A percentile compares a stretch with the other conserved stretches of the same genome.
Evolutionary conservation across 2,797 vertebrate species (phyloP).

Genomic region (Momotus momota): DNA sequence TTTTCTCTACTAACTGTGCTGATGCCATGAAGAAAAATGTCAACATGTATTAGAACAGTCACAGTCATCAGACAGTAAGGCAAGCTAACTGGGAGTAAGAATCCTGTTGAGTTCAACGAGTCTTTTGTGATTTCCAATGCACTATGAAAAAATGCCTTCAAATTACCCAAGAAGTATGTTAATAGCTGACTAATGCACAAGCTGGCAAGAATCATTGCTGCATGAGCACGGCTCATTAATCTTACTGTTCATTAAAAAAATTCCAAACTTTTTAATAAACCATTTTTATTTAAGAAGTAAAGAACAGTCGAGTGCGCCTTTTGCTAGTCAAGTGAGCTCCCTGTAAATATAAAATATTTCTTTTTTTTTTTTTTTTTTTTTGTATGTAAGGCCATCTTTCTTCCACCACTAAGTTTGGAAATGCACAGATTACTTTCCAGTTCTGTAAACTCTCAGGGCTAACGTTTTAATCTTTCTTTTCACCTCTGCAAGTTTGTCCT

Average conservation of each 20-base stretch:
- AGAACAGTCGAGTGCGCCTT: neutral
- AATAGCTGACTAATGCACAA: conserved; percentile 71
- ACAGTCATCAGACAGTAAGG: neutral
- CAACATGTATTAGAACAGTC: neutral
- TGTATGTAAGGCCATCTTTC: neutral
- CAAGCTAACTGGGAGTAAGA: neutral
- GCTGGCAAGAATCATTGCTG: conserved; percentile 58
- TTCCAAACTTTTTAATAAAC: conserved; percentile 42
- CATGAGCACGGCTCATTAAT: conserved; percentile 57
- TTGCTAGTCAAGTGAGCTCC: neutral
- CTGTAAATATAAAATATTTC: neutral
- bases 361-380: neutral
- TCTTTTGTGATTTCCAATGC: conserved; percentile 61
- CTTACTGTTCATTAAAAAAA: conserved; percentile 35
- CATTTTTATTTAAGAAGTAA: conserved; percentile 38
- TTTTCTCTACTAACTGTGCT: neutral
- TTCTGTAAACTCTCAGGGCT: neutral
- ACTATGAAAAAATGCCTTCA: conserved; percentile 39
- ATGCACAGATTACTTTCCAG: neutral
- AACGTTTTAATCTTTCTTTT: conserved; percentile 7
- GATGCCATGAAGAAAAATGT: neutral
- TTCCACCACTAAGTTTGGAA: neutral
- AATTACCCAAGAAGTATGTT: conserved; percentile 62
- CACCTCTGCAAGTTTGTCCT: neutral
- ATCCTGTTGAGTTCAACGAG: conserved; percentile 22